These are phyloP conservation scores for Hippasteria phrygiana DNA, from an alignment of 53 echinoderm and acorn worm species.

Conservation along the genomic window DNA sequence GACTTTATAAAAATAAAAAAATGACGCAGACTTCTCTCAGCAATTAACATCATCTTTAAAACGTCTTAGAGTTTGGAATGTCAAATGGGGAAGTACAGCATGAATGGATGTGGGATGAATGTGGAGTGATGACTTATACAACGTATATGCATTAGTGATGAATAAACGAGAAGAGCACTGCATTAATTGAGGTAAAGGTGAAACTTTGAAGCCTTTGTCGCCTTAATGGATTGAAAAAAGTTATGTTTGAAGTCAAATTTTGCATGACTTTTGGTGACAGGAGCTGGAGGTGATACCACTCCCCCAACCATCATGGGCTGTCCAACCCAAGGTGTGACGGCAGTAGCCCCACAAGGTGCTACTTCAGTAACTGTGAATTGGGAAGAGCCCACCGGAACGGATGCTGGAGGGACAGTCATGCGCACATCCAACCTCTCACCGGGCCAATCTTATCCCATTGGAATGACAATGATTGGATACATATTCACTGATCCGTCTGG, in stretches of 20 bases:
- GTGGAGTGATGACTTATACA: no score
- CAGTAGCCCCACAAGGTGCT: conserved; percentile 49
- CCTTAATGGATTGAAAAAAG: no score
- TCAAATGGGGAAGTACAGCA: no score
- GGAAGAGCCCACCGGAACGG: conserved; percentile 55
- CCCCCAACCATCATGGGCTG: conserved; percentile 65
- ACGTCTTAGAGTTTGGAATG: no score
- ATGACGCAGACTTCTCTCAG: no score
- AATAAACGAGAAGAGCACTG: no score
- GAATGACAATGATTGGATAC: conserved; percentile 54
- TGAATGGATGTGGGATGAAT: no score
- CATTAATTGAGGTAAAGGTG: no score
- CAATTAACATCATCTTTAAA: no score
- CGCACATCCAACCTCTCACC: conserved; percentile 37
- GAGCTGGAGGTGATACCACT: conserved; percentile 49
- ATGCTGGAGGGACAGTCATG: conserved; percentile 30
- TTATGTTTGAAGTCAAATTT: neutral
- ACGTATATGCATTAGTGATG: no score
- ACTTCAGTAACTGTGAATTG: conserved; percentile 38
- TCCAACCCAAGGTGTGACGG: conserved; percentile 21
- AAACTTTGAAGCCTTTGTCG: no score
- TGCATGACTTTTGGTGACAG: neutral
- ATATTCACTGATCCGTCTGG: conserved; percentile 54
- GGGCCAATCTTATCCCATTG: conserved; percentile 35
- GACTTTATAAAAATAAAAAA: no score